A percentile compares a stretch with the other conserved stretches of the same genome.
These are phyloP conservation scores for Parazoanthus atlanticus DNA, from an alignment of 92 coral and sea anemone genomes.

Conservation along the genomic window DNA sequence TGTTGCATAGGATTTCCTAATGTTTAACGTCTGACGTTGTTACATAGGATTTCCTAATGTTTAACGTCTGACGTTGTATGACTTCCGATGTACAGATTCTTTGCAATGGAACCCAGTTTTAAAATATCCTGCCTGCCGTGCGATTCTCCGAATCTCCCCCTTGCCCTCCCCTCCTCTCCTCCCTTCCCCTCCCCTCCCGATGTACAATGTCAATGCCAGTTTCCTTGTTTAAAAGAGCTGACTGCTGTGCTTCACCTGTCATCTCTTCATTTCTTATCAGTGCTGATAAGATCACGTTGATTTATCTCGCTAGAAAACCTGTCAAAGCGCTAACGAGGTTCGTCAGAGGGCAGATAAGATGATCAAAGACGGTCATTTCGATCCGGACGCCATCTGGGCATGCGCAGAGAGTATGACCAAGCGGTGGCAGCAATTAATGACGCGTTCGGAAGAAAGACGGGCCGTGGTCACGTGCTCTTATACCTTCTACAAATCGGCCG, in stretches of 20 bases:
- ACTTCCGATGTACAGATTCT: too few species aligned
- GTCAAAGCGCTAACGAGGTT: conserved; percentile 95
- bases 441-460: conserved; percentile 83
- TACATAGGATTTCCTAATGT: too few species aligned
- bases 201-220: neutral
- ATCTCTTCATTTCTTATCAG: conserved; percentile 5
- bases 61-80: too few species aligned
- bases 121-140: too few species aligned
- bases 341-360: conserved; percentile 91
- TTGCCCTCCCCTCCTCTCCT: neutral
- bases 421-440: conserved; percentile 96
- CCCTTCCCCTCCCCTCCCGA: neutral
- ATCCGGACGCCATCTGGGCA: conserved; percentile 88
- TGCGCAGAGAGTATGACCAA: conserved; percentile 89
- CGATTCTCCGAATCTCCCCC: too few species aligned
- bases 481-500: conserved; percentile 93
- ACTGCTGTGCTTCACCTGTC: neutral
- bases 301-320: conserved; percentile 79
- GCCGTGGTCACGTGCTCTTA: conserved; percentile 82
- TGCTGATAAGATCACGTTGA: neutral
- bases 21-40: too few species aligned
- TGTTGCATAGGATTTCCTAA: too few species aligned
- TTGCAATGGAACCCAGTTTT: neutral
- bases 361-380: conserved; percentile 92
- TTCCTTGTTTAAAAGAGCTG: neutral